phyloP scores from a whole-genome alignment of 2,113 vertebrate species.

The Mesocricetus auratus region DNA sequence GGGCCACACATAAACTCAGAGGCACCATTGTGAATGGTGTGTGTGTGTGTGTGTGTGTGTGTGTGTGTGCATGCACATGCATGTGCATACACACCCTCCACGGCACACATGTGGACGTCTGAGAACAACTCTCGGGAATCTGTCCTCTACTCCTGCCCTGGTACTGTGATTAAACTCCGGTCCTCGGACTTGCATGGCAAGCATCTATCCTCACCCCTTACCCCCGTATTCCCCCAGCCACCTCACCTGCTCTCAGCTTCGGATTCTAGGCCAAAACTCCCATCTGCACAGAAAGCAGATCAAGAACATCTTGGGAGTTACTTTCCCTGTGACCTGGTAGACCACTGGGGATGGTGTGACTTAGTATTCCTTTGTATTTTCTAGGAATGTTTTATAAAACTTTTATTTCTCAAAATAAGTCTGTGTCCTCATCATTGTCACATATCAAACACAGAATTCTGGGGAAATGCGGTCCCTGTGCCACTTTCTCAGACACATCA shows the following conservation, averaged over 20 bases:
- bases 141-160: background rate
- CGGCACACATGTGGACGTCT: background rate
- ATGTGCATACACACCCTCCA: background rate
- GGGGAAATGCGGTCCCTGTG: background rate
- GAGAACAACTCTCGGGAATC: background rate
- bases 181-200: background rate
- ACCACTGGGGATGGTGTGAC: background rate
- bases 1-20: background rate
- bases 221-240: too few relatives aligned
- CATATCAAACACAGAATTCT: background rate
- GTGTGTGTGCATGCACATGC: background rate
- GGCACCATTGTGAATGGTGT: background rate
- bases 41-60: background rate
- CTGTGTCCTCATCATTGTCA: background rate
- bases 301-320: background rate
- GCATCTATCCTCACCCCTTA: too few relatives aligned
- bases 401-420: background rate
- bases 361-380: background rate
- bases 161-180: background rate
- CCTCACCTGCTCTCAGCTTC: background rate
- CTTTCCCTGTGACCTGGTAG: background rate
- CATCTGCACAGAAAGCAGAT: accelerated
- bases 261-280: background rate
- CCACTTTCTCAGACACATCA: background rate
- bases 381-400: background rate